These are phyloP conservation scores for Drosophila burlai DNA, from an alignment of 1,140 invertebrate genomes.

Conservation along the genomic window DNA sequence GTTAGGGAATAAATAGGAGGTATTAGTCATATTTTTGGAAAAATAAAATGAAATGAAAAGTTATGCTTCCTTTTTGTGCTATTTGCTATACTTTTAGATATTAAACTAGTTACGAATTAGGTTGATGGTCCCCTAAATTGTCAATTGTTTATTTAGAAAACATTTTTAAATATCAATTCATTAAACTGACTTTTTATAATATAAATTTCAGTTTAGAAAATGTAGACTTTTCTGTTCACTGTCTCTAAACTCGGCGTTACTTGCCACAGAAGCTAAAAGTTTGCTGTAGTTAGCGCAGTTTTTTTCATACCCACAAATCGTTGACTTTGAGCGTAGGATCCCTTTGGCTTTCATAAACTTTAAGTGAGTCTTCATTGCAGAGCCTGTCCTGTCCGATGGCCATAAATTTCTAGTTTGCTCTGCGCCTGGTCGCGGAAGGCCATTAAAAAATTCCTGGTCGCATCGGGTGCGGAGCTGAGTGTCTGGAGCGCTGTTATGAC, in stretches of 20 bases:
- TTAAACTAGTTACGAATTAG: background rate
- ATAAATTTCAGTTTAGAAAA: background rate
- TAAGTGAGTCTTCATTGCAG: slow-evolving; percentile 55
- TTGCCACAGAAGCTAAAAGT: slow-evolving; percentile 34
- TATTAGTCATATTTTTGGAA: background rate
- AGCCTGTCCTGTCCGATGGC: slow-evolving; percentile 12
- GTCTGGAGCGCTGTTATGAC: slow-evolving; percentile 62
- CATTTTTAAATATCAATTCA: no score
- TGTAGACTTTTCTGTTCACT: background rate
- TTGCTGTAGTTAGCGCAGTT: slow-evolving; percentile 10
- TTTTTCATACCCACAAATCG: slow-evolving; percentile 14
- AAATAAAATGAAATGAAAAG: background rate
- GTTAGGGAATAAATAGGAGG: rapidly evolving
- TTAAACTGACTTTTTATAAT: background rate
- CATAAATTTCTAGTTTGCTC: slow-evolving; percentile 58
- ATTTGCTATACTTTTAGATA: background rate
- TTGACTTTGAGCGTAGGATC: slow-evolving; percentile 30
- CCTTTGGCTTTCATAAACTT: slow-evolving; percentile 52
- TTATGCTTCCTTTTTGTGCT: background rate
- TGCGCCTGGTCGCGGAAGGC: slow-evolving; percentile 32
- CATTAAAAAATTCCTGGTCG: slow-evolving; percentile 62
- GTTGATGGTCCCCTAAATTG: no score
- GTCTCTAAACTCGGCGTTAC: background rate
- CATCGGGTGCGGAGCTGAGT: slow-evolving; percentile 37
- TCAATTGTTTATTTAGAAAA: background rate